Base-by-base conservation (phyloP, 1,140 invertebrate genomes). In the Colletes latitarsis region DNA sequence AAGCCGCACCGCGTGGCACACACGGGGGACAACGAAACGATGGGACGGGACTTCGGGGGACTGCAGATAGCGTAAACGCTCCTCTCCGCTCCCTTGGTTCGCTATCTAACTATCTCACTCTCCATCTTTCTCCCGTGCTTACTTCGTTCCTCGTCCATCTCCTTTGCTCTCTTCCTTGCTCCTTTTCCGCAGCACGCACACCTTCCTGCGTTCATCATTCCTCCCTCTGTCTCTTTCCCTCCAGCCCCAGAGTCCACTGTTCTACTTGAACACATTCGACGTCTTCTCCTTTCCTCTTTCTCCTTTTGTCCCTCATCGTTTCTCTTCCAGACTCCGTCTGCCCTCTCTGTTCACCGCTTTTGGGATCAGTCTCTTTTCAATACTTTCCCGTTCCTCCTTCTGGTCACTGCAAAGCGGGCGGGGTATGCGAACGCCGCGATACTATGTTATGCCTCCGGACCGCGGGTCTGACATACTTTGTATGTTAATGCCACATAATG, bases 401-500 rank as follows among this genome's bases (percentile, higher is more conserved):
- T 62, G 72, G 53, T 66, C 82, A 70, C 82, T 73, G 73, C 39
- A 63, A 83, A 85, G 83, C 82, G 83, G 82, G 75, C 81, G 84
- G 89, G 80, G 88, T 90, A 90, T 90, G 87, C 87, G 88, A 89
- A 89, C 70, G 86, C 83, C 83, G 85, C 90, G 89, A 91, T 92
- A 92, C 90, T 93, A 92, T 91, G 92, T 92, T 93, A 92, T 92
- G 89, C 90, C 90, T 90, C 55, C 79, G 87, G 89, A 90, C 89
- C 88, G 89, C 89, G 89, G 88, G 86, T 91, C 91, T 93, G 92
- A 93, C 91, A 93, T 93, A 93, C 92, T 93, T 93, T 93, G 92
- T 93, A 93, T 93, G 92, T 92, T 93, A 93, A 93, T 93, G 91
- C 91, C 91, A 92, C 90, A 93, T 93, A 93, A 93, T 93, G 91